Conservation (phyloP, 2,888 invertebrate genomes). For the Pinctada fucata region DNA sequence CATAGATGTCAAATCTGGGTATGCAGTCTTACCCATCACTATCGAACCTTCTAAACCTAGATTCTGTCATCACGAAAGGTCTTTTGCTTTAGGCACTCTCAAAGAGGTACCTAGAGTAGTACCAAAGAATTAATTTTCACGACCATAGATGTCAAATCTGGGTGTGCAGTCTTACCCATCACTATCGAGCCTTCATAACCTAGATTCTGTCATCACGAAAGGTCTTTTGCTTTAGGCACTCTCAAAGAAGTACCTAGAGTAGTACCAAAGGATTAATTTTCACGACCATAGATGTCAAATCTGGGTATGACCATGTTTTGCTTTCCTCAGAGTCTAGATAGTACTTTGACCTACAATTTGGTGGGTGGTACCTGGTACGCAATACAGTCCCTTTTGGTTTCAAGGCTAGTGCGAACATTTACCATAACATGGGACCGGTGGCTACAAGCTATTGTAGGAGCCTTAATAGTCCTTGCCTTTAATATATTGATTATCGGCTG, state of each 20-base stretch:
- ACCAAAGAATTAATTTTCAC: not conserved
- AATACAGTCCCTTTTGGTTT: conserved; percentile 55
- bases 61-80: conserved; percentile 21
- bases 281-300: conserved; percentile 33
- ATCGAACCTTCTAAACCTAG: conserved; percentile 34
- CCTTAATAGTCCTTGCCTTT: conserved; percentile 13
- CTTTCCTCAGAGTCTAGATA: conserved; percentile 8
- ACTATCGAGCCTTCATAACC: no score
- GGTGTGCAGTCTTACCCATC: no score
- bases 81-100: conserved; percentile 23
- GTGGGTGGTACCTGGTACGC: conserved; percentile 27
- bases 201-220: conserved; percentile 25
- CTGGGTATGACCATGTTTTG: conserved; percentile 35
- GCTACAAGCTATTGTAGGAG: conserved; percentile 23
- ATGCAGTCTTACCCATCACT: conserved; percentile 34
- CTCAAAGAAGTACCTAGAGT: conserved; percentile 30
- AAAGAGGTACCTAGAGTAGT: conserved; percentile 31
- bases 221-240: conserved; percentile 18
- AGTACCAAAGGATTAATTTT: conserved; percentile 11
- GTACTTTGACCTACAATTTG: conserved; percentile 39
- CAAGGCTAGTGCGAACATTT: conserved; percentile 21
- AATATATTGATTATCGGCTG: conserved; percentile 39
- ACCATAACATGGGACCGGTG: conserved; percentile 26
- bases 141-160: no score
- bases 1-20: no score